Evolutionary conservation across 2,797 vertebrate genomes (phyloP).

Genomic region (Eulemur mongoz): DNA sequence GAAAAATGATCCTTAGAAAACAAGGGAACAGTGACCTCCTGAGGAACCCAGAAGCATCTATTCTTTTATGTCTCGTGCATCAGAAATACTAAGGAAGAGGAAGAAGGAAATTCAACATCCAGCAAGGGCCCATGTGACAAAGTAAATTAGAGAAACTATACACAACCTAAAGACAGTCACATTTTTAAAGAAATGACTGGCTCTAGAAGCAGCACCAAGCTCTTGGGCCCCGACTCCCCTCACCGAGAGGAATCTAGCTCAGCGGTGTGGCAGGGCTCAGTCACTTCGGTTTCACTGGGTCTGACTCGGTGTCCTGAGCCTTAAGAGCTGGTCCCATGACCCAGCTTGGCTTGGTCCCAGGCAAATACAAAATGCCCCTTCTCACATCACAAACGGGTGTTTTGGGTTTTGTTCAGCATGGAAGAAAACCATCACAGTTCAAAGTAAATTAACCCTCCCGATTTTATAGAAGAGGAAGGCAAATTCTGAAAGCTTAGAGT

Average conservation of each 20-base stretch:
- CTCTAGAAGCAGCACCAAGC: background rate
- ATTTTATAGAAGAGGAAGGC: background rate
- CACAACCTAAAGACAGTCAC: background rate
- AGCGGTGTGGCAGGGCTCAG: accelerated
- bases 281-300: accelerated
- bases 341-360: no score
- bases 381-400: background rate
- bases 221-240: accelerated
- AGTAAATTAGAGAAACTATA: background rate
- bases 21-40: constrained; percentile 4
- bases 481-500: background rate
- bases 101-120: background rate
- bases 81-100: background rate
- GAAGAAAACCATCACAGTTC: background rate
- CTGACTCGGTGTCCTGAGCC: background rate
- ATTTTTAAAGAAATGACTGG: background rate
- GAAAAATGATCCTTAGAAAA: constrained; percentile 13
- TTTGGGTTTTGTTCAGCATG: background rate
- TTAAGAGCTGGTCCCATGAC: background rate
- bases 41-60: background rate
- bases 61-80: background rate
- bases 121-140: background rate
- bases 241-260: background rate
- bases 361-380: background rate
- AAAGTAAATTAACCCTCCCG: background rate